Evolutionary conservation across 2,113 vertebrate species (phyloP), one percentile per base, ranked within the genome.

Genomic region (Prionailurus viverrinus): DNA sequence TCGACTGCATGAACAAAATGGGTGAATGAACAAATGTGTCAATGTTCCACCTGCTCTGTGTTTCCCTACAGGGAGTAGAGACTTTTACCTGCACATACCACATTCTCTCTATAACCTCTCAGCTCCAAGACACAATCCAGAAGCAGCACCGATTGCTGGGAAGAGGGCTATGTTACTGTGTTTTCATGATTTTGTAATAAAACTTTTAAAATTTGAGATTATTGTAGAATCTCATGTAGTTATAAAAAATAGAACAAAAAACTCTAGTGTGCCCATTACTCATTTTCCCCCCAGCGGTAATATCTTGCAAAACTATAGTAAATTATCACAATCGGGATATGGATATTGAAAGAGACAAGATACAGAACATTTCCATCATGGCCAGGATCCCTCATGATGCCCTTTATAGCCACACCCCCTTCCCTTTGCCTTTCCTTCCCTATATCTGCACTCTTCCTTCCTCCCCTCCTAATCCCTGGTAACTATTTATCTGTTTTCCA

Each of bases 381-480:
- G 6, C 41, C 29, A 2, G 21, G 2, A 29, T 45, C 18, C 6
- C 33, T n/a, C 79, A 7, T 14, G 1, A 9, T 3, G 5, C 29
- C 31, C 12, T 80, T 83, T 3, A 53, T 11, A 82, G 16, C 31
- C 41, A 66, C 25, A 15, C 25, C 13, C 18, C 4, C 7, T 53
- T 65, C 15, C 19, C 15, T 53, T 19, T 3, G 1, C 21, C 9
- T 6, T n/a, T 15, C 25, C 36, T 76, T 76, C 73, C n/a, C 25
- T 16, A 27, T 76, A 45, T 45, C 25, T 13, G 29, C 73, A 45
- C 14, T 29, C n/a, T 71, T 76, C 39, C 41, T 45, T 45, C 73
- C 41, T 10, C 4, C 21, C 9, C 7, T 29, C 12, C 31, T 25
- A 13, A 3, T 61, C 33, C 53, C 7, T 45, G 36, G 5, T 68